A percentile compares a stretch with the other conserved stretches of the same genome.
Evolutionary conservation across 2,113 vertebrate species (phyloP).

Genomic region (Osmerus eperlanus): DNA sequence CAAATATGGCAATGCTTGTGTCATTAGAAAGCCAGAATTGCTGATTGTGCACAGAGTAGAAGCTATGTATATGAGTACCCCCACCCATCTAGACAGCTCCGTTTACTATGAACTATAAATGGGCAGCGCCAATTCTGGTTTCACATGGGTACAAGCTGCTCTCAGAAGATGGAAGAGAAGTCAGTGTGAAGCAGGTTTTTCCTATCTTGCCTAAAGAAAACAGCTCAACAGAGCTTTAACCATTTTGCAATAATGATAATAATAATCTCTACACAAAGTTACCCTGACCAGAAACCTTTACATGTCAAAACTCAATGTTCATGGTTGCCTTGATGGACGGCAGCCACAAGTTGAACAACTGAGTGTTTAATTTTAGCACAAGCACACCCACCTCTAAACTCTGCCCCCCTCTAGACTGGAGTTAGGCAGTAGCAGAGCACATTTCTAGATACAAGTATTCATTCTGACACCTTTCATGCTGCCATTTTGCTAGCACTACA

Average conservation of each 20-base stretch:
- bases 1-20: conserved; percentile 57
- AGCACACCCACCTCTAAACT: conserved; percentile 23
- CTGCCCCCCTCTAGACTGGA: conserved; percentile 9
- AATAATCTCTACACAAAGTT: not conserved
- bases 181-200: no score
- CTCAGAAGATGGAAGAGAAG: no score
- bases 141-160: conserved; percentile 8
- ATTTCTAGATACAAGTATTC: no score
- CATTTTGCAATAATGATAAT: no score
- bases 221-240: no score
- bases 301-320: not conserved
- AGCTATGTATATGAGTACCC: conserved; percentile 61
- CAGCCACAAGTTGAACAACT: conserved; percentile 52
- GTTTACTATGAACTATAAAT: conserved; percentile 70
- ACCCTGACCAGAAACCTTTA: not conserved
- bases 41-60: conserved; percentile 66
- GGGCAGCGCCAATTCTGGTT: conserved; percentile 46
- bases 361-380: conserved; percentile 57
- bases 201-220: no score
- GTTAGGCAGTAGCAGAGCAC: no score
- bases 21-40: conserved; percentile 56
- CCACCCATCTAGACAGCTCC: conserved; percentile 44
- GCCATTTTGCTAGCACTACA: no score
- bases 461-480: no score
- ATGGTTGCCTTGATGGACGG: conserved; percentile 44